A percentile compares a stretch with the other conserved stretches of the same genome.
phyloP scores from a whole-genome alignment of 1,140 invertebrate genomes.

The Drosophila subpulchrella region DNA sequence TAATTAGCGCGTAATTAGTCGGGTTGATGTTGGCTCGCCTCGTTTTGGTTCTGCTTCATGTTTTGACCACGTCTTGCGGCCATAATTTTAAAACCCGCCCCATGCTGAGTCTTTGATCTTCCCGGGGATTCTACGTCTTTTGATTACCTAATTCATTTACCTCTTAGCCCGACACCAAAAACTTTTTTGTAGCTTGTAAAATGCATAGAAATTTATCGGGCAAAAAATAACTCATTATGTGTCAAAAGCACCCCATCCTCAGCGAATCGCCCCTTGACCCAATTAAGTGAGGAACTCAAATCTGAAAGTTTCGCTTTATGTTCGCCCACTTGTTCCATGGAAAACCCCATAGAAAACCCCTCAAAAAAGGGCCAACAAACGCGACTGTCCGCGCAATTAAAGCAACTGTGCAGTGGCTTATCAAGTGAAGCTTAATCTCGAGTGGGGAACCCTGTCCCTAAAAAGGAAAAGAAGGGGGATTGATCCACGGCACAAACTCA shows the following conservation, averaged over 20 bases:
- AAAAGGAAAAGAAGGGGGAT: background rate
- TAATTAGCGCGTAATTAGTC: conserved; percentile 80
- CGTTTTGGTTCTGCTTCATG: conserved; percentile 2
- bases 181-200: conserved; percentile 19
- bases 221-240: conserved; percentile 76
- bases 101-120: conserved; percentile 66
- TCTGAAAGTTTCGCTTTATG: conserved; percentile 61
- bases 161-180: conserved; percentile 35
- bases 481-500: conserved; percentile 60
- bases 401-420: conserved; percentile 72
- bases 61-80: conserved; percentile 68
- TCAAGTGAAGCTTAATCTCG: conserved; percentile 63
- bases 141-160: conserved; percentile 80
- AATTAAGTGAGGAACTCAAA: conserved; percentile 65
- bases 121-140: conserved; percentile 63
- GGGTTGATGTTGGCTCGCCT: conserved; percentile 53
- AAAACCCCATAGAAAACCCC: background rate
- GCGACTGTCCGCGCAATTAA: conserved; percentile 74
- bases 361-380: conserved; percentile 23
- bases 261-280: conserved; percentile 52
- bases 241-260: conserved; percentile 51
- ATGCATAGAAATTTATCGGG: conserved; percentile 64
- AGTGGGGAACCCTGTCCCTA: conserved; percentile 27
- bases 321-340: background rate
- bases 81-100: conserved; percentile 63